These are phyloP conservation scores for Benthosema pterotum DNA, from an alignment of 2,797 vertebrate species.

Conservation along the genomic window DNA sequence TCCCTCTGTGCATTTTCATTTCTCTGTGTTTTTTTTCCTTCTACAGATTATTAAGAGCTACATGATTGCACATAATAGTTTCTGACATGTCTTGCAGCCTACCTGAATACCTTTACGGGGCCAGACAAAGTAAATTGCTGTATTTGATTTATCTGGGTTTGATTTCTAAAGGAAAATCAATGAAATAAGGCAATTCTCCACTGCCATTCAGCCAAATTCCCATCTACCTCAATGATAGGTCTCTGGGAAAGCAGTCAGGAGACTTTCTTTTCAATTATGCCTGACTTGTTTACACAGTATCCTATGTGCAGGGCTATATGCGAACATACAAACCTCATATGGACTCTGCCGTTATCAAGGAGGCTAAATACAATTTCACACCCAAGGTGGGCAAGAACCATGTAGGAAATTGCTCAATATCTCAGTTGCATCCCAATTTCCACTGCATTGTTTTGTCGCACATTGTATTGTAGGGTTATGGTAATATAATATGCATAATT, in stretches of 20 bases:
- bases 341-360: conserved; percentile 83
- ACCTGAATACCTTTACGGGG: conserved; percentile 76
- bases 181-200: conserved; percentile 92
- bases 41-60: conserved; percentile 79
- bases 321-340: conserved; percentile 84
- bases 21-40: conserved; percentile 68
- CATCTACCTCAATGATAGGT: conserved; percentile 86
- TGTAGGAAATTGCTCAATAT: conserved; percentile 95
- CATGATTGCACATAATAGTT: conserved; percentile 88
- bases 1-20: conserved; percentile 72
- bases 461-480: conserved; percentile 83
- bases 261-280: conserved; percentile 94
- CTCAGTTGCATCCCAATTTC: conserved; percentile 87
- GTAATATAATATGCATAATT: conserved; percentile 94
- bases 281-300: conserved; percentile 91
- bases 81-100: conserved; percentile 86
- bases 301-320: conserved; percentile 76
- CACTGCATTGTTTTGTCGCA: conserved; percentile 81
- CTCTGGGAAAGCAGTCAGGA: conserved; percentile 85
- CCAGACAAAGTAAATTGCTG: conserved; percentile 85
- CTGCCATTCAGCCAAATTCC: conserved; percentile 82
- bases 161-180: conserved; percentile 91
- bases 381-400: conserved; percentile 91
- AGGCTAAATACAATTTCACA: conserved; percentile 92
- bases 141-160: conserved; percentile 90